Conservation (phyloP, 2,113 vertebrate genomes). For the Forbesichthys papilliferus region DNA sequence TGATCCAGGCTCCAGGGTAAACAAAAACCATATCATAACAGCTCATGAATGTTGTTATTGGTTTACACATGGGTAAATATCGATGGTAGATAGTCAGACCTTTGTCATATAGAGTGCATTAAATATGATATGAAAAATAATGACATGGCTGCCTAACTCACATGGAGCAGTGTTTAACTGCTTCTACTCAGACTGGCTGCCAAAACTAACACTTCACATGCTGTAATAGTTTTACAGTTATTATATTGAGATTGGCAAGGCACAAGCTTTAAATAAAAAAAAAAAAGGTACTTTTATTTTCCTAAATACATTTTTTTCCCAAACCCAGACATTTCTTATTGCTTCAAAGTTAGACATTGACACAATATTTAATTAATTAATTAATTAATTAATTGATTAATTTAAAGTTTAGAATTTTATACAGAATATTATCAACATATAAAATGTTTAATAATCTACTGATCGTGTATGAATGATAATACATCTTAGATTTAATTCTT, state of each 20-base stretch:
- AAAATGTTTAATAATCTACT: too few species aligned
- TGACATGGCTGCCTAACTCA: conserved; percentile 44
- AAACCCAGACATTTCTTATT: conserved; percentile 52
- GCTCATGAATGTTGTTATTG: conserved; percentile 24
- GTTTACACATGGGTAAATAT: conserved; percentile 29
- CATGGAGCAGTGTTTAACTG: conserved; percentile 51
- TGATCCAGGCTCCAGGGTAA: conserved; percentile 14
- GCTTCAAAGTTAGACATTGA: conserved; percentile 57
- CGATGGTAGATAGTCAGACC: conserved; percentile 30
- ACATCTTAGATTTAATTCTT: too few species aligned
- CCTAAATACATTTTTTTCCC: conserved; percentile 42
- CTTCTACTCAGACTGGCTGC: conserved; percentile 54
- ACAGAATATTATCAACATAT: conserved; percentile 15
- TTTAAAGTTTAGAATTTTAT: conserved; percentile 35
- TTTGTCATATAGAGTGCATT: conserved; percentile 41
- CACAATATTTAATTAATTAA: conserved; percentile 27
- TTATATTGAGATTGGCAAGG: conserved; percentile 72
- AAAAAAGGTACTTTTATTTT: conserved; percentile 72
- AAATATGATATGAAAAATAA: conserved; percentile 52
- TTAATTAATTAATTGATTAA: conserved; percentile 27
- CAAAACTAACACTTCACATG: conserved; percentile 75
- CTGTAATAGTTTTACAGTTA: conserved; percentile 77
- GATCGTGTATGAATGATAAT: too few species aligned
- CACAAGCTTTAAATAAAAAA: conserved; percentile 40
- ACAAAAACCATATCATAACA: conserved; percentile 18